These are phyloP conservation scores for Drosophila atripex DNA, from an alignment of 2,888 invertebrate species.

Conservation along the genomic window DNA sequence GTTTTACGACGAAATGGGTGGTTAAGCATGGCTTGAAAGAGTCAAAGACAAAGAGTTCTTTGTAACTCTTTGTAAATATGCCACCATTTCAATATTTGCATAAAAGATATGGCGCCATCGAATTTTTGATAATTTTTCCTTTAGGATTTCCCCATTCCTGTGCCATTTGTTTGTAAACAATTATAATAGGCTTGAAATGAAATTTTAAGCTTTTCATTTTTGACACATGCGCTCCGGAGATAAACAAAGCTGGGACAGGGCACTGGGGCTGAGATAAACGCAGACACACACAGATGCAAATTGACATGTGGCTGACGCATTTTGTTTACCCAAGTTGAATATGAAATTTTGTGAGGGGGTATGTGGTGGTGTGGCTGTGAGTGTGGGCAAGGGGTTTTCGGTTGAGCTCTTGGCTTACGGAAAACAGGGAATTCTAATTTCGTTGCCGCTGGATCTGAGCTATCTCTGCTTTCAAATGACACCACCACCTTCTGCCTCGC, in stretches of 20 bases:
- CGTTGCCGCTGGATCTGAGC: conserved; percentile 17
- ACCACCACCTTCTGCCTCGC: neutral
- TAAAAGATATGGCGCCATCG: neutral
- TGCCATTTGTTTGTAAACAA: conserved; percentile 60
- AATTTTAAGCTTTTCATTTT: conserved; percentile 54
- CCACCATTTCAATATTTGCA: neutral
- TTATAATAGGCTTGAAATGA: conserved; percentile 60
- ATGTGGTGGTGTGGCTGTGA: conserved; percentile 1
- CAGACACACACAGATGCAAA: conserved; percentile 39
- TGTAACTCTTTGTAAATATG: no score
- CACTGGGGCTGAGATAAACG: conserved; percentile 21
- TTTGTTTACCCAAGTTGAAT: conserved; percentile 68
- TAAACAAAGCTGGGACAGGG: conserved; percentile 23
- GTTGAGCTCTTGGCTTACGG: conserved; percentile 46
- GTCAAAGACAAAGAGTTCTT: no score
- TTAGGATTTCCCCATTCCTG: conserved; percentile 1
- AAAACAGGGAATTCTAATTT: conserved; percentile 38
- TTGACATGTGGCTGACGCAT: conserved; percentile 63
- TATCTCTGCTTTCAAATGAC: conserved; percentile 27
- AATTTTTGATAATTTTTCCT: neutral
- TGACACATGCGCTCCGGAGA: conserved; percentile 41
- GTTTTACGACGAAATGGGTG: no score
- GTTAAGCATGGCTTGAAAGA: no score
- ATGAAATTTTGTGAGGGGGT: conserved; percentile 60
- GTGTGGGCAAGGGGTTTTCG: neutral